Evolutionary conservation across 2,113 vertebrate genomes (phyloP), one percentile per base, ranked within the genome.

Genomic region (Eurystomus gularis): DNA sequence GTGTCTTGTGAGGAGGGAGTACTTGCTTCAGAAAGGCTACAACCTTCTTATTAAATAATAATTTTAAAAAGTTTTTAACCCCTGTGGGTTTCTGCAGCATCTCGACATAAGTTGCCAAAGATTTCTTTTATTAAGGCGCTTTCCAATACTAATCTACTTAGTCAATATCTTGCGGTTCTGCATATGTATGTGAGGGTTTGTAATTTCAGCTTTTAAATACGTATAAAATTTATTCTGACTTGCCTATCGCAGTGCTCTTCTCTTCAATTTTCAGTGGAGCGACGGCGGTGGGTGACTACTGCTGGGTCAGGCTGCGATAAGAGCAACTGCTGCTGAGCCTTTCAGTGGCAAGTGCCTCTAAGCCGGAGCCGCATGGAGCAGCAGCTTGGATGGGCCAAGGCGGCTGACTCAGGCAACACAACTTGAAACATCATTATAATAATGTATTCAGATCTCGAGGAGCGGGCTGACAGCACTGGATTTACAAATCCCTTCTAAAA

Each of bases 41-140:
- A 66, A 68, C 7, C 14, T 58, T 86, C 92, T 88, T 51, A 71
- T 93, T 91, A 78, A 90, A 89, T 96, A 96, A 84, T 81, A 66
- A 65, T 95, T 94, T 94, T 3, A 35, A 77, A 96, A 95, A 91
- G 60, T 61, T 93, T 93, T 96, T 96, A 94, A 95, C 86, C 70
- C 92, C 70, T 91, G 61, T 92, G 82, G 86, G 79, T 65, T 75
- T 96, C 85, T 93, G 51, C 16, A 91, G 77, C 88, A 94, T 92
- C 94, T 97, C 17, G 7, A 78, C 70, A 24, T 75, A 96, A 96
- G 57, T 97, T 95, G 79, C 77, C 54, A 42, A 93, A 95, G 82
- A 93, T 90, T 97, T 96, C 87, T 96, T 92, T 94, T 84, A 89
- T 91, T 97, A 96, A 95, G 89, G 88, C 77, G 86, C 88, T 92